Evolutionary conservation across 64 coral and sea anemone species (phyloP).

Genomic region (Montipora sp.): DNA sequence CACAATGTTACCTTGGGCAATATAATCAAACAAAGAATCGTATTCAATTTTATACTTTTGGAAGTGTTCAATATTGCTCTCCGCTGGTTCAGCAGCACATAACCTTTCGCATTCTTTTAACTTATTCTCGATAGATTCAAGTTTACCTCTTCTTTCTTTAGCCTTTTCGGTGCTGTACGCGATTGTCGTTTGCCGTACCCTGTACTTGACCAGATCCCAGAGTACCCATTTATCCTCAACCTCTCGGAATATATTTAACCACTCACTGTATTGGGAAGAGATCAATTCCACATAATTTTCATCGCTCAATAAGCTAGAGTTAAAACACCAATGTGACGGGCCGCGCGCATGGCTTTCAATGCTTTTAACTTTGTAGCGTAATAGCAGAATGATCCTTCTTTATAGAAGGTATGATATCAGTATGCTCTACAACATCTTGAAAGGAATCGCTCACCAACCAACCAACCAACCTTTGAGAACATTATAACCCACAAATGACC

Average conservation of each 20-base stretch:
- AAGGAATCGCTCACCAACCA: slow-evolving; percentile 38
- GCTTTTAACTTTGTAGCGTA: slow-evolving; percentile 15
- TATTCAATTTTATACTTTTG: too few species aligned
- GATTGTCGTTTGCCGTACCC: background rate
- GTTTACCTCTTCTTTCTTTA: too few species aligned
- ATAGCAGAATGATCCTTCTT: slow-evolving; percentile 39
- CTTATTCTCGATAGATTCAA: too few species aligned
- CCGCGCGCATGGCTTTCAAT: background rate
- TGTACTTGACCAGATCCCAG: background rate
- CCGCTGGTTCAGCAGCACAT: too few species aligned
- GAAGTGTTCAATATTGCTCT: too few species aligned
- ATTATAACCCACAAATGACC: too few species aligned
- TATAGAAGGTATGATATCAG: slow-evolving; percentile 15
- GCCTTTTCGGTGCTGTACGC: too few species aligned
- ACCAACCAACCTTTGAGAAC: background rate
- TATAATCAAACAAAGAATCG: too few species aligned
- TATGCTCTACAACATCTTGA: slow-evolving; percentile 16
- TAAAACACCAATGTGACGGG: background rate
- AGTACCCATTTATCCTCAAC: background rate
- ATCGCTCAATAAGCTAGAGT: background rate
- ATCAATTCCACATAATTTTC: slow-evolving; percentile 3
- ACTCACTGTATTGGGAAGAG: background rate
- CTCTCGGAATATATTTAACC: background rate
- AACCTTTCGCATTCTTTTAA: too few species aligned
- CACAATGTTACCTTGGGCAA: too few species aligned